These are phyloP conservation scores for Amblyraja radiata DNA, from an alignment of 2,797 vertebrate genomes.

Conservation along the genomic window DNA sequence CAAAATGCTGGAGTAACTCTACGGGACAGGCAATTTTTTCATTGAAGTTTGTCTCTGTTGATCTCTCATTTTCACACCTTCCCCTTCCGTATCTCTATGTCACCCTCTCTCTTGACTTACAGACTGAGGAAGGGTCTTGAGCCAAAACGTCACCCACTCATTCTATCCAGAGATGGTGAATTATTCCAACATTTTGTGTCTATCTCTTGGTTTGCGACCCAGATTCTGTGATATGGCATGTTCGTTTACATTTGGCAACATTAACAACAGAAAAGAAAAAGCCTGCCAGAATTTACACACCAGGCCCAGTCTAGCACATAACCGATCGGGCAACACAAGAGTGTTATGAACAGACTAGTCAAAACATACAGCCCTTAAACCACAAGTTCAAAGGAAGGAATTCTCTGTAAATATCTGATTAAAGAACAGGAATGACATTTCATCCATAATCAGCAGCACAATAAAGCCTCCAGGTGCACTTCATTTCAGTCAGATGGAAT, in stretches of 20 bases:
- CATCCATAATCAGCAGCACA: not conserved
- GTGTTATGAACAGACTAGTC: slow-evolving; percentile 25
- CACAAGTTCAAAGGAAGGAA: slow-evolving; percentile 13
- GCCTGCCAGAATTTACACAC: not conserved
- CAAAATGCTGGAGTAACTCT: too few species aligned
- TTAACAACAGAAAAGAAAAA: not conserved
- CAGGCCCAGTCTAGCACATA: too few species aligned
- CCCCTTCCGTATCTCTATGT: too few species aligned
- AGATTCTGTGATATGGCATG: not conserved
- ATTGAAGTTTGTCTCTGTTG: too few species aligned
- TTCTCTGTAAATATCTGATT: slow-evolving; percentile 13
- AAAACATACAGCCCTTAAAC: slow-evolving; percentile 13
- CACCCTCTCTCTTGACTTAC: too few species aligned
- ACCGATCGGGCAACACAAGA: not conserved
- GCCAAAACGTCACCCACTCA: too few species aligned
- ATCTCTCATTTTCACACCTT: too few species aligned
- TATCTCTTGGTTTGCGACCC: not conserved
- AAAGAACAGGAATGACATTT: not conserved
- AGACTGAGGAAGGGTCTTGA: too few species aligned
- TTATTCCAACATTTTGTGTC: too few species aligned
- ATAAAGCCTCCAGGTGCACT: slow-evolving; percentile 26
- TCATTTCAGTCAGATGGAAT: not conserved
- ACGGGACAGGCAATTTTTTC: too few species aligned
- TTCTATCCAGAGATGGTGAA: too few species aligned
- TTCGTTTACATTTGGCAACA: not conserved